Evolutionary conservation across 2,888 invertebrate genomes (phyloP).

Genomic region (Sialis lutaria): DNA sequence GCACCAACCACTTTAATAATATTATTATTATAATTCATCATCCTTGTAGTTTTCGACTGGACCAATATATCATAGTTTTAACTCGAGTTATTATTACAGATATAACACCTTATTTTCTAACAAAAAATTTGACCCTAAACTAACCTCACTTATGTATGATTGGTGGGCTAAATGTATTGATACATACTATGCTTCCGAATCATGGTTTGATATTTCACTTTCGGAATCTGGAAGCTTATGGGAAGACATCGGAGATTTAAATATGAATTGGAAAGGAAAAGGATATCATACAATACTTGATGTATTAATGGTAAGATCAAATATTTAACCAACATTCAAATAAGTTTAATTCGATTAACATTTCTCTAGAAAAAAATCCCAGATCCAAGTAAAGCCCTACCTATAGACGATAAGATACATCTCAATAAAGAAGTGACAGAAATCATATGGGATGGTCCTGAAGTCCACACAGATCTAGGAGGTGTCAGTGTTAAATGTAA

Average conservation of each 20-base stretch:
- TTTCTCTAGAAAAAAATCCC: constrained; percentile 31
- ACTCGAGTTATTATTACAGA: too few relatives aligned
- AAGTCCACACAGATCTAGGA: constrained; percentile 18
- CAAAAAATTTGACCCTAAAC: too few relatives aligned
- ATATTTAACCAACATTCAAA: neutral
- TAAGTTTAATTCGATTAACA: neutral
- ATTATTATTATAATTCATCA: too few relatives aligned
- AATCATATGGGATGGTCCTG: constrained; percentile 19
- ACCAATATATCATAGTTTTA: too few relatives aligned
- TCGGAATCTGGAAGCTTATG: too few relatives aligned
- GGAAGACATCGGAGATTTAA: neutral
- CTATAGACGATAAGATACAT: constrained; percentile 24
- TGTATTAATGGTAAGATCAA: neutral
- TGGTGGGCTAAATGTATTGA: too few relatives aligned
- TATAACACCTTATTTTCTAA: too few relatives aligned
- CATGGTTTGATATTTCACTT: too few relatives aligned
- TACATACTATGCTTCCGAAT: too few relatives aligned
- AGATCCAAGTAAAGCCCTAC: constrained; percentile 24
- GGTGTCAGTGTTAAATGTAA: constrained; percentile 30
- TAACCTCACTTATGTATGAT: too few relatives aligned
- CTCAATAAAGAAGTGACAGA: constrained; percentile 34
- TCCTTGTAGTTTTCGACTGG: too few relatives aligned
- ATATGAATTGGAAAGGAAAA: neutral
- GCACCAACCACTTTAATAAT: too few relatives aligned
- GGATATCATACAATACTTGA: neutral